These are phyloP conservation scores for Actinia tenebrosa DNA, from an alignment of 64 coral and sea anemone species.

Conservation along the genomic window DNA sequence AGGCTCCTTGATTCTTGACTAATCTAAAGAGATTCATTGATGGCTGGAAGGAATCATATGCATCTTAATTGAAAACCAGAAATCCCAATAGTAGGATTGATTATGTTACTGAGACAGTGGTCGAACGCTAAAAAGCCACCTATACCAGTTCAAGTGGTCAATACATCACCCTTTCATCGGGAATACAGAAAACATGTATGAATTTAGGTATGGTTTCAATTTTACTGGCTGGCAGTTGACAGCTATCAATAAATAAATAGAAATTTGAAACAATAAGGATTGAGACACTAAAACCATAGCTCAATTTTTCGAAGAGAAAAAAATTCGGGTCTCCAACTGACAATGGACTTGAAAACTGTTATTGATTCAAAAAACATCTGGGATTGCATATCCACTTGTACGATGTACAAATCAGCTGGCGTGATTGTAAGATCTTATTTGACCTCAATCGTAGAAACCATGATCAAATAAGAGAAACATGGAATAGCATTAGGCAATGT, in stretches of 20 bases:
- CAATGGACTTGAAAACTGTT: slow-evolving; percentile 3
- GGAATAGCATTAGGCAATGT: slow-evolving; percentile 9
- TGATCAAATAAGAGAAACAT: slow-evolving; percentile 14
- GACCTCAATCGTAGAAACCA: slow-evolving; percentile 5
- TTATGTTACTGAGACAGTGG: background rate
- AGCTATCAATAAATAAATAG: background rate
- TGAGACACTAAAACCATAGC: background rate
- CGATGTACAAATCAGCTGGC: slow-evolving; percentile 4
- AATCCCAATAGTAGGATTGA: background rate
- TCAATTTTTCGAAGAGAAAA: background rate
- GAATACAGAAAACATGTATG: background rate
- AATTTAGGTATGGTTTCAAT: background rate
- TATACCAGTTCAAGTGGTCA: background rate
- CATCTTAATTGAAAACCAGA: slow-evolving; percentile 8
- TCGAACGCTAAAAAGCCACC: background rate
- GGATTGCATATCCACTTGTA: background rate
- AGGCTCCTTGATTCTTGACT: slow-evolving; percentile 2
- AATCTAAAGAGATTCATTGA: slow-evolving; percentile 3
- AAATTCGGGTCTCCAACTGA: background rate
- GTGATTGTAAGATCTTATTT: slow-evolving; percentile 3
- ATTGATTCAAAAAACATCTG: slow-evolving; percentile 12
- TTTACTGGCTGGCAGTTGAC: background rate
- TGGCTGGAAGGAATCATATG: background rate
- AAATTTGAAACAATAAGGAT: background rate
- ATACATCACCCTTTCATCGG: background rate